Base-by-base conservation (phyloP, 2,113 vertebrate genomes). In the Uropsilus gracilis region DNA sequence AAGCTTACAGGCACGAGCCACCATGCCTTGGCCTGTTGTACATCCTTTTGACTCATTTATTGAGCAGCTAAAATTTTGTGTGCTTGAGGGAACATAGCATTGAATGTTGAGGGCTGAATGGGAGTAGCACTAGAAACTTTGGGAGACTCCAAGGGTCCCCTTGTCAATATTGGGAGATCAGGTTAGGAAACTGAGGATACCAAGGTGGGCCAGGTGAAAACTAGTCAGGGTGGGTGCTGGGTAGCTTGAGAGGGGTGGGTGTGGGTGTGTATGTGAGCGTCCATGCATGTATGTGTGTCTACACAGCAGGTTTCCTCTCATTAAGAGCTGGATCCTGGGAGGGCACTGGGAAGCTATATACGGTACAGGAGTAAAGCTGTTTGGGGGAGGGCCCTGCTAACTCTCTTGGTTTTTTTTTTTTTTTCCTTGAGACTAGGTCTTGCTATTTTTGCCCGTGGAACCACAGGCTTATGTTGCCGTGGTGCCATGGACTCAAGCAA, bases 331-430 rank as follows among this genome's bases (percentile, higher is more conserved):
- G 30, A 28, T 89, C 46, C 34, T 30, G 7, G 4, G 53, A 84
- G 85, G 24, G 20, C 3, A 0, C 63, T 24, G 32, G 55, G 34
- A 69, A 53, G 44, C 73, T 80, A 30, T 8, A 12, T 1, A 7
- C 34, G 30, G 61, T 16, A 13, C 18, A 3, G 34, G 84, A 50
- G 26, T 18, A 9, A 30, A 30, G 14, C 0, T 2, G 6, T 48
- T 26, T 9, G 7, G 13, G 6, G 9, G n/a, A 20, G 30, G 57
- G 42, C 14, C 28, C 68, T 55, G 20, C 53, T 82, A 48, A 83
- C 17, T n/a, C 57, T 22, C 34, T 5, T 0, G 12, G 22, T 28
- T 17, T 44, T n/a, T 10, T n/a, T n/a, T n/a, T n/a, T n/a, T n/a
- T n/a, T n/a, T n/a, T n/a, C n/a, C n/a, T n/a, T n/a, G n/a, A n/a